Base-by-base conservation (phyloP, 1,140 invertebrate genomes). In the Armadillidium nasatum region DNA sequence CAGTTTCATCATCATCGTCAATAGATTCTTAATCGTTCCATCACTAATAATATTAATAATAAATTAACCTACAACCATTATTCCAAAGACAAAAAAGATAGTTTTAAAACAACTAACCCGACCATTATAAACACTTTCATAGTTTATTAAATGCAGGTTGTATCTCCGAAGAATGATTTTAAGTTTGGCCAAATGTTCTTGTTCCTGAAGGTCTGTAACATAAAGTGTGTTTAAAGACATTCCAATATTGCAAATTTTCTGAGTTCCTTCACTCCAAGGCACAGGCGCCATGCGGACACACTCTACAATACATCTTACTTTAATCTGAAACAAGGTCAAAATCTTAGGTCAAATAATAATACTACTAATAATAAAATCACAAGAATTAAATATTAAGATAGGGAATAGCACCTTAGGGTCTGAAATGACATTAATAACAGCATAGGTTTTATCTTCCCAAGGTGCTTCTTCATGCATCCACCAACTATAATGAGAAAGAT, bases 381-480 rank as follows among this genome's bases (percentile, higher is more conserved):
- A 50, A 50, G 46, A n/a, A n/a, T n/a, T n/a, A n/a, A n/a, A n/a
- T n/a, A n/a, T n/a, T n/a, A n/a, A n/a, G n/a, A n/a, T n/a, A n/a
- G n/a, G n/a, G n/a, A n/a, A n/a, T n/a, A n/a, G n/a, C 13, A 81
- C 79, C 77, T 81, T 75, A 43, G 70, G 21, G 73, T 77, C 75
- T 67, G 75, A 75, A 22, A 81, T 81, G 66, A 78, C 22, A 70
- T 77, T 66, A 23, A 77, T 70, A 45, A 78, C 71, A 23, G 79
- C 79, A 73, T 81, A 78, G 11, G 77, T 72, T 21, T 81, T 81
- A 70, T 81, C 79, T 33, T 81, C 79, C 79, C 79, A 81, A 21
- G 73, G 72, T n/a, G 79, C 79, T 73, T 79, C 79, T 68, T 77
- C 74, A 54, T 73, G 74, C 0, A 74, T 68, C 72, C 77, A 78